phyloP scores from a whole-genome alignment of 1,140 invertebrate species.

The Drosophila albomicans region DNA sequence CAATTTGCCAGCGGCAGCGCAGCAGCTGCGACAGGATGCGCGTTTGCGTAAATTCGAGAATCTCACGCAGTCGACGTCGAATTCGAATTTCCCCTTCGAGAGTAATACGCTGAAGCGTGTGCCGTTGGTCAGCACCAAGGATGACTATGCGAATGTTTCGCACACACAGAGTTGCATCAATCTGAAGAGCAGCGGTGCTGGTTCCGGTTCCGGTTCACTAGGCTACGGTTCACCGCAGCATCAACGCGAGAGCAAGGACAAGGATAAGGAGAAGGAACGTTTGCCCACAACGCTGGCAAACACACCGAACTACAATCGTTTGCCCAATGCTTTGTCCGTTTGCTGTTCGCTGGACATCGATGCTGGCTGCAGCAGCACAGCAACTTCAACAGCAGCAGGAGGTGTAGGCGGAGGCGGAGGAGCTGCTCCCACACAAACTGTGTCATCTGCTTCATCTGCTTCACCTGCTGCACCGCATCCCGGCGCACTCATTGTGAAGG shows the following conservation, averaged over 20 bases:
- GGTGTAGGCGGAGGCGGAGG: neutral
- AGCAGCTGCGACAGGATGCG: conserved; percentile 69
- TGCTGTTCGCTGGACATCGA: conserved; percentile 32
- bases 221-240: conserved; percentile 56
- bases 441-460: conserved; percentile 12
- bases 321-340: conserved; percentile 40
- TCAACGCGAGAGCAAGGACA: conserved; percentile 1
- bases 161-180: conserved; percentile 82
- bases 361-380: conserved; percentile 6
- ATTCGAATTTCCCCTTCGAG: conserved; percentile 80
- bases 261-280: neutral
- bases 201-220: conserved; percentile 30
- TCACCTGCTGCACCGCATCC: conserved; percentile 53
- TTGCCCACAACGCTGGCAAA: no score
- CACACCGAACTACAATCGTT: conserved; percentile 14
- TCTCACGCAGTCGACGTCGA: conserved; percentile 79
- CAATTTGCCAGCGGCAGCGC: conserved; percentile 65
- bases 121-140: conserved; percentile 57
- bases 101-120: conserved; percentile 75
- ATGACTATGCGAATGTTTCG: conserved; percentile 60
- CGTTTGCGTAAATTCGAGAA: conserved; percentile 77
- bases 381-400: neutral
- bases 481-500: conserved; percentile 85
- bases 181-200: conserved; percentile 58
- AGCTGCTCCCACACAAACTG: conserved; percentile 12